Evolutionary conservation across 2,888 invertebrate species (phyloP).

Genomic region (Drosophila setosimentum): DNA sequence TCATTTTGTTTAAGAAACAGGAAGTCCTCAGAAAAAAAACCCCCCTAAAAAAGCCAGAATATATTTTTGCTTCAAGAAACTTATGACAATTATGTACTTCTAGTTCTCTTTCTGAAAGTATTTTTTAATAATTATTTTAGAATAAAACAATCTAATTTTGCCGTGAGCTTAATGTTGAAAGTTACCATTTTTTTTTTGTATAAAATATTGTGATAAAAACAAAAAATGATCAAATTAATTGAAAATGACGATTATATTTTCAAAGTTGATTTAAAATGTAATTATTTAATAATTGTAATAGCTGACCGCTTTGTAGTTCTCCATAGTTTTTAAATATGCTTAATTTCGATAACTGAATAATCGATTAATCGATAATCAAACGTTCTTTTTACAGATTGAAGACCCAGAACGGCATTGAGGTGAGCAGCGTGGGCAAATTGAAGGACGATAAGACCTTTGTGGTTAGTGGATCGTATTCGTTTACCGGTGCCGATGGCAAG

Average conservation of each 20-base stretch:
- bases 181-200: too few species aligned
- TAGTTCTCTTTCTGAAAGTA: not conserved
- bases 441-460: conserved; percentile 85
- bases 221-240: not conserved
- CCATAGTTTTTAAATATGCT: not conserved
- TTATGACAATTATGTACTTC: too few species aligned
- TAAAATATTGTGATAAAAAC: too few species aligned
- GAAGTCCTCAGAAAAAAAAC: not conserved
- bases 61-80: too few species aligned
- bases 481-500: conserved; percentile 85
- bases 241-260: not conserved
- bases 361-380: not conserved
- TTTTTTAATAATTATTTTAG: not conserved
- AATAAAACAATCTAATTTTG: too few species aligned
- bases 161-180: too few species aligned
- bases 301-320: not conserved
- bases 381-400: conserved; percentile 71
- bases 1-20: not conserved
- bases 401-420: conserved; percentile 85
- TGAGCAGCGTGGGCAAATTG: conserved; percentile 84
- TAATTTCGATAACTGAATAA: not conserved
- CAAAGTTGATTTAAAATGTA: not conserved
- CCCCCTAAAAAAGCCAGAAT: not conserved
- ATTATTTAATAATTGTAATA: too few species aligned
- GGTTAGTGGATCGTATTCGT: conserved; percentile 85